These are phyloP conservation scores for Notolepis coatsorum DNA, from an alignment of 2,797 vertebrate species.

Conservation along the genomic window DNA sequence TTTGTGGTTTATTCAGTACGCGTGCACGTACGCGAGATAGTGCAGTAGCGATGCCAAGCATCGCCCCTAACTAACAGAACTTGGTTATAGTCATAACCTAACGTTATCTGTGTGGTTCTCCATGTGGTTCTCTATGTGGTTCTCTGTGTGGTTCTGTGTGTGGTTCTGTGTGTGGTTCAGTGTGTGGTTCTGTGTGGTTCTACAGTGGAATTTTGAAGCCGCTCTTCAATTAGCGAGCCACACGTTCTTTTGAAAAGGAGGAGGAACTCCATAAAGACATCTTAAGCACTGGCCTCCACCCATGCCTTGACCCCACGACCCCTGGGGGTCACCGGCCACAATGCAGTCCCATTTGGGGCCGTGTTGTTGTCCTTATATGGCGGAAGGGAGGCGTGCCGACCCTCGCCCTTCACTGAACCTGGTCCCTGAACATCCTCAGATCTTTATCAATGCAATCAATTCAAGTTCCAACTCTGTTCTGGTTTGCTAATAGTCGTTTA, in stretches of 20 bases:
- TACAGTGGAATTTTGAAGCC: constrained; percentile 41
- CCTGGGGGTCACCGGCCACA: constrained; percentile 66
- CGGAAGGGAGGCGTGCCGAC: constrained; percentile 36
- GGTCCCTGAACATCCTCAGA: constrained; percentile 32
- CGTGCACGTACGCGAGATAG: too few relatives aligned
- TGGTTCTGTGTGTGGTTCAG: too few relatives aligned
- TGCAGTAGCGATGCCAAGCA: too few relatives aligned
- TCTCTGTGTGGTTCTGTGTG: too few relatives aligned
- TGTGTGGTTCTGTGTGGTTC: too few relatives aligned
- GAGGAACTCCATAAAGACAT: constrained; percentile 70
- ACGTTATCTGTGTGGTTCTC: too few relatives aligned
- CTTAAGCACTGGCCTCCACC: constrained; percentile 65
- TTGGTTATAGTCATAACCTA: too few relatives aligned
- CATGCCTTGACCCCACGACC: constrained; percentile 57
- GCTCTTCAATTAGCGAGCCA: constrained; percentile 77
- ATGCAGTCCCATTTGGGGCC: constrained; percentile 65
- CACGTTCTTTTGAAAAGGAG: constrained; percentile 66
- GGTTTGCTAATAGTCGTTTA: constrained; percentile 33
- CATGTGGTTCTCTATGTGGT: too few relatives aligned
- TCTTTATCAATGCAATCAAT: constrained; percentile 28
- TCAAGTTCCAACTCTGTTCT: constrained; percentile 40
- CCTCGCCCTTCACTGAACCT: constrained; percentile 50
- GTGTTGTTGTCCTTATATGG: constrained; percentile 57
- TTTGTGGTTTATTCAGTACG: too few relatives aligned
- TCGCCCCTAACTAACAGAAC: too few relatives aligned